phyloP scores from a whole-genome alignment of 2,888 invertebrate genomes.

The Leistus spinibarbis region DNA sequence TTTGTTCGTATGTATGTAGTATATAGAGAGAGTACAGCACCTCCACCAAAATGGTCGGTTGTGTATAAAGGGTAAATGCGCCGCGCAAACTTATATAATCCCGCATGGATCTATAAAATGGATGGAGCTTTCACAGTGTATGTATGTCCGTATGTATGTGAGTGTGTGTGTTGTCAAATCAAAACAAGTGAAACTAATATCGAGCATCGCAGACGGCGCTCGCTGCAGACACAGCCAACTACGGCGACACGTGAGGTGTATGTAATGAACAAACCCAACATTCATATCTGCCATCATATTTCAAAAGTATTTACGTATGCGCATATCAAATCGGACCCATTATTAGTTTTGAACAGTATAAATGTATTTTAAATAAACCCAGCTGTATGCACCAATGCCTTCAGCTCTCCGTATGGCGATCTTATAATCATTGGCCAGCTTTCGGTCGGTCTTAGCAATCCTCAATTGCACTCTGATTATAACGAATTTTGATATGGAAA shows the following conservation, averaged over 20 bases:
- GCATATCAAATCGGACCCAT: no score
- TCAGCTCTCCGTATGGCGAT: no score
- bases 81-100: background rate
- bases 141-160: background rate
- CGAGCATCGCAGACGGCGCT: conserved; percentile 4
- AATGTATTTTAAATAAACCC: no score
- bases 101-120: background rate
- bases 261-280: background rate
- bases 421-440: no score
- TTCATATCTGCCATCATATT: background rate
- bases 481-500: no score
- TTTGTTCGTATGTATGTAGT: no score
- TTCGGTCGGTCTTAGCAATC: no score
- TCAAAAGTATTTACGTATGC: background rate
- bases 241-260: background rate
- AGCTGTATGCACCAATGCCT: no score
- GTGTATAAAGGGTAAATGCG: background rate
- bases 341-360: no score
- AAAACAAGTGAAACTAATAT: conserved; percentile 20
- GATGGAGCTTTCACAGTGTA: background rate
- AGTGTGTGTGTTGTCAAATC: conserved; percentile 4
- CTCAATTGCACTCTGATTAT: no score
- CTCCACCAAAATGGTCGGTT: no score
- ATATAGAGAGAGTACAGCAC: no score
- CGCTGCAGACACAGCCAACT: background rate